Percentiles rank a stretch among this genome's conserved stretches.
phyloP scores from a whole-genome alignment of 2,797 vertebrate species.

The Macroramphosus scolopax region DNA sequence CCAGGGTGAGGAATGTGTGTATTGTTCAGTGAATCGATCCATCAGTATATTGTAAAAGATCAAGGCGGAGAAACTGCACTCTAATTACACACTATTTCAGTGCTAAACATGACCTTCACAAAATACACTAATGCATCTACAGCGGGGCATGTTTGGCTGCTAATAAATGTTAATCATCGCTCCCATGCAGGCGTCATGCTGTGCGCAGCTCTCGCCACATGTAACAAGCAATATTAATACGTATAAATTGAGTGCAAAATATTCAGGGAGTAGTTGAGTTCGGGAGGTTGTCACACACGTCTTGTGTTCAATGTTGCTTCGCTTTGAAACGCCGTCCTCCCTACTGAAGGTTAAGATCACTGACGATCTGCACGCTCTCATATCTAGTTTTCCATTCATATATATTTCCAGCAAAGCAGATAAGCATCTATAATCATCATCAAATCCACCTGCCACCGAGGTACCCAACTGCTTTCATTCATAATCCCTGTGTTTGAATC shows the following conservation, averaged over 20 bases:
- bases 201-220: no score
- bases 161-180: slow-evolving; percentile 29
- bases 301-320: slow-evolving; percentile 32
- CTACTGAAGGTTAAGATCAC: slow-evolving; percentile 36
- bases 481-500: slow-evolving; percentile 1
- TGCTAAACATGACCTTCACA: slow-evolving; percentile 24
- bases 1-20: slow-evolving; percentile 32
- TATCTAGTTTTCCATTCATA: slow-evolving; percentile 25
- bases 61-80: slow-evolving; percentile 29
- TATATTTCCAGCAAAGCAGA: slow-evolving; percentile 14
- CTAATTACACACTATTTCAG: slow-evolving; percentile 41
- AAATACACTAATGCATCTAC: slow-evolving; percentile 23
- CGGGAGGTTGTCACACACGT: no score
- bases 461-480: slow-evolving; percentile 16
- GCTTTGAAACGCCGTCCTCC: slow-evolving; percentile 52
- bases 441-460: slow-evolving; percentile 9
- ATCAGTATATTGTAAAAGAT: slow-evolving; percentile 32
- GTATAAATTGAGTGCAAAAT: no score
- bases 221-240: no score
- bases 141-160: slow-evolving; percentile 22
- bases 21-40: slow-evolving; percentile 49
- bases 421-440: slow-evolving; percentile 6
- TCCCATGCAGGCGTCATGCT: no score
- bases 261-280: no score
- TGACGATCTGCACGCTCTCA: no score